phyloP scores from a whole-genome alignment of 2,113 vertebrate species.

The Mesembrinibis cayennensis region DNA sequence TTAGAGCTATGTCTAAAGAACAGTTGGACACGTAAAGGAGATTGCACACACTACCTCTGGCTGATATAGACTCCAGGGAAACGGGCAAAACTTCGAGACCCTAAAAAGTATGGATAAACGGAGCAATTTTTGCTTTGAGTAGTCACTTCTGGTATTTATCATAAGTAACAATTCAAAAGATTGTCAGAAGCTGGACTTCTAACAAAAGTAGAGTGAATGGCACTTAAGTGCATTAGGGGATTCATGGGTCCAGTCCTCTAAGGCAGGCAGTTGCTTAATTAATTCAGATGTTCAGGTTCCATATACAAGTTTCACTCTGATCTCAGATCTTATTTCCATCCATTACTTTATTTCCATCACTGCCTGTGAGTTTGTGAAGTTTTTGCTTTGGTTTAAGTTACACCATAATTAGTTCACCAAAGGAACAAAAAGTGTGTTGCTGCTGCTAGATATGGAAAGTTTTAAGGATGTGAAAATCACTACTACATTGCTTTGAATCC shows the following conservation, averaged over 20 bases:
- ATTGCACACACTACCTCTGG: background rate
- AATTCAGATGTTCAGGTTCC: background rate
- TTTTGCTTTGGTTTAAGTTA: constrained; percentile 9
- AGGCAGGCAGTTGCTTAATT: background rate
- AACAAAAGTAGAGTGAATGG: background rate
- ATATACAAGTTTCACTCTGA: background rate
- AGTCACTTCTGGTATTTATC: background rate
- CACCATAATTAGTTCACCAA: background rate
- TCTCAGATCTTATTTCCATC: background rate
- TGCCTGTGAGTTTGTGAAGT: background rate
- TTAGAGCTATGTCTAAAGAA: background rate
- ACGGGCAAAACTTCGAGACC: background rate
- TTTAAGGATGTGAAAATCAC: constrained; percentile 5
- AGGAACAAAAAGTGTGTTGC: background rate
- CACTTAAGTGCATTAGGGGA: background rate
- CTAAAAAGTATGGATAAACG: background rate
- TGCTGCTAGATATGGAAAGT: background rate
- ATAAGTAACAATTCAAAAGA: background rate
- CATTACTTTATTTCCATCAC: background rate
- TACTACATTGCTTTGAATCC: background rate
- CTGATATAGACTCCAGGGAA: background rate
- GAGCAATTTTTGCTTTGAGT: background rate
- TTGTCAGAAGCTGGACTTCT: background rate
- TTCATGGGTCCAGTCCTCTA: background rate
- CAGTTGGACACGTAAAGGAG: background rate